phyloP scores from a whole-genome alignment of 2,797 vertebrate genomes.

The Ara ararauna region DNA sequence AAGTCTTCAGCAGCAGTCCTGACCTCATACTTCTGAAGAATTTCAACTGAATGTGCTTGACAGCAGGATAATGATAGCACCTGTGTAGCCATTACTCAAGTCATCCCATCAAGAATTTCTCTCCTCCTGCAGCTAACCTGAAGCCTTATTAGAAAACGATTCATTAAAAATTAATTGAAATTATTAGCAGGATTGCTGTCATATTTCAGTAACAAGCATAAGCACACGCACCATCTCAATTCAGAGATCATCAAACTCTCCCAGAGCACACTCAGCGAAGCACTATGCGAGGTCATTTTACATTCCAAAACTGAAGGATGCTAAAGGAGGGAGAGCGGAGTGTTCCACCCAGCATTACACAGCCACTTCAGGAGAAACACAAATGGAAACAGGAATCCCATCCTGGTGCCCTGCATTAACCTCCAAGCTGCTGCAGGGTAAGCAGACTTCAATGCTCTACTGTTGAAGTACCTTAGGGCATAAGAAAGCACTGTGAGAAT shows the following conservation, averaged over 20 bases:
- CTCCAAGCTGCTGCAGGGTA: neutral
- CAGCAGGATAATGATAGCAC: neutral
- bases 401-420: neutral
- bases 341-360: neutral
- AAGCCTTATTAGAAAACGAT: neutral
- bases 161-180: neutral
- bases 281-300: neutral
- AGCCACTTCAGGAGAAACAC: rapidly evolving
- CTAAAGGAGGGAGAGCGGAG: neutral
- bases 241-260: neutral
- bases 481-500: rapidly evolving
- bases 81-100: neutral
- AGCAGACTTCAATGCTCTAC: neutral
- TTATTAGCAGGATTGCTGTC: neutral
- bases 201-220: neutral
- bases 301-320: neutral
- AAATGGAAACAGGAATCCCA: rapidly evolving
- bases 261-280: neutral
- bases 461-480: neutral
- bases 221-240: neutral
- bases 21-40: neutral
- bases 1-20: neutral
- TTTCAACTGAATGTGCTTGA: neutral
- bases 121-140: neutral
- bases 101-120: neutral